Conservation (phyloP, 2,888 invertebrate genomes). For the Rhamphomyia laevipes region DNA sequence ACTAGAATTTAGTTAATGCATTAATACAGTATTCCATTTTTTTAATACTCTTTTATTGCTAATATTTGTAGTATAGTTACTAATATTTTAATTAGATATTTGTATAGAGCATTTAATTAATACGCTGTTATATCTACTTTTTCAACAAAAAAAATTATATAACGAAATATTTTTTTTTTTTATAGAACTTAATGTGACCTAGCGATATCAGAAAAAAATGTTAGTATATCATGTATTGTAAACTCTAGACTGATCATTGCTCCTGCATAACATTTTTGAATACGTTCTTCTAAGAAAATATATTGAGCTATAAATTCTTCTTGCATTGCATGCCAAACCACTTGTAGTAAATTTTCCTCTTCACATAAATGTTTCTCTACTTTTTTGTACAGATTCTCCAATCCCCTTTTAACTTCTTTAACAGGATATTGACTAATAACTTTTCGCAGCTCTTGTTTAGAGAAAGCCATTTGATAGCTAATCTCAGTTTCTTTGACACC, state of each 20-base stretch:
- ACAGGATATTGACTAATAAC: conserved; percentile 91
- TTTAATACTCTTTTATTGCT: too few relatives aligned
- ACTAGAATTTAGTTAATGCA: too few relatives aligned
- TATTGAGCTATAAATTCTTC: conserved; percentile 97
- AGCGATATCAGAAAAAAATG: conserved; percentile 97
- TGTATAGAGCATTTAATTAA: too few relatives aligned
- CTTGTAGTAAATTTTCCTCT: conserved; percentile 83
- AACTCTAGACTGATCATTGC: conserved; percentile 90
- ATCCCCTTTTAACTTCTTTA: conserved; percentile 81
- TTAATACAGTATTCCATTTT: too few relatives aligned
- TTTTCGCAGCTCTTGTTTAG: conserved; percentile 90
- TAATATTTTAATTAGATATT: too few relatives aligned
- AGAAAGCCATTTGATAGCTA: conserved; percentile 93
- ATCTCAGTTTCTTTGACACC: conserved; percentile 96
- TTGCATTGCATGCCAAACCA: conserved; percentile 99
- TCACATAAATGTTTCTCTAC: conserved; percentile 96
- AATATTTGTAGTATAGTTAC: too few relatives aligned
- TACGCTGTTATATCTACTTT: too few relatives aligned
- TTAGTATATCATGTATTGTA: conserved; percentile 87
- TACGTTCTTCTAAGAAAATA: conserved; percentile 81
- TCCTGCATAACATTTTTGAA: conserved; percentile 92
- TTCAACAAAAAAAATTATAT: too few relatives aligned
- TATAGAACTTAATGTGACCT: conserved; percentile 61
- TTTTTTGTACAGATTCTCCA: conserved; percentile 87
- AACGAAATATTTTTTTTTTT: too few relatives aligned